Conservation (phyloP, 2,888 invertebrate species). For the Cryptus armator region DNA sequence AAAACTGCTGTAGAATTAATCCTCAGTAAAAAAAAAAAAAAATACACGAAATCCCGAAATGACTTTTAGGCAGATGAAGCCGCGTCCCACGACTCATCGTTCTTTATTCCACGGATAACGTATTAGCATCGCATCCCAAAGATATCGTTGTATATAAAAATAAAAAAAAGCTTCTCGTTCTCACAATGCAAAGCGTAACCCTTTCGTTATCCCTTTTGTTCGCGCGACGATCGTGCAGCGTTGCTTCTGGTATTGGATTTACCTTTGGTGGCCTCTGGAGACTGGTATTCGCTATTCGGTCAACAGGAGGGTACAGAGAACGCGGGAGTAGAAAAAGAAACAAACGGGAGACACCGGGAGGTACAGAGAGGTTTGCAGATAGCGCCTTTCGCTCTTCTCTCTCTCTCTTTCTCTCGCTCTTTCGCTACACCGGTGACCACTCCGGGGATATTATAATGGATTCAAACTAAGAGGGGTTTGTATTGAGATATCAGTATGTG, state of each 20-base stretch:
- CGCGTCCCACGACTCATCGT: background rate
- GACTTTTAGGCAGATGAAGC: background rate
- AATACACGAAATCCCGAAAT: too few relatives aligned
- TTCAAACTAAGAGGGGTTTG: conserved; percentile 83
- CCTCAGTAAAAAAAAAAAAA: too few relatives aligned
- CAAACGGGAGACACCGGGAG: conserved; percentile 62
- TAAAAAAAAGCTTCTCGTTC: background rate
- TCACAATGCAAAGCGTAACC: conserved; percentile 51
- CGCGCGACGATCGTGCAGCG: conserved; percentile 56
- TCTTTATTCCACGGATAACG: background rate
- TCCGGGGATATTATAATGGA: conserved; percentile 83
- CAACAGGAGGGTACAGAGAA: conserved; percentile 48
- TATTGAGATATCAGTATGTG: conserved; percentile 85
- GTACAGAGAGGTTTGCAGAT: conserved; percentile 43
- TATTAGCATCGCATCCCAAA: conserved; percentile 17
- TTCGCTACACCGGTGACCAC: conserved; percentile 64
- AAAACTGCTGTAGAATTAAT: too few relatives aligned
- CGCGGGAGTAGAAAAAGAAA: conserved; percentile 63
- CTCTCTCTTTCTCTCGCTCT: conserved; percentile 44
- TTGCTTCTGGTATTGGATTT: conserved; percentile 49
- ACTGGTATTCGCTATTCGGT: conserved; percentile 72
- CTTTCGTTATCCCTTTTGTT: conserved; percentile 65
- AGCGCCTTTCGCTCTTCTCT: conserved; percentile 36
- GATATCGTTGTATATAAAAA: conserved; percentile 2
- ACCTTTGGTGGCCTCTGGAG: conserved; percentile 66